Evolutionary conservation across 35 echinoderm and acorn worm species (phyloP), one percentile per base, ranked within the genome.

Genomic region (Chiridota heheva): DNA sequence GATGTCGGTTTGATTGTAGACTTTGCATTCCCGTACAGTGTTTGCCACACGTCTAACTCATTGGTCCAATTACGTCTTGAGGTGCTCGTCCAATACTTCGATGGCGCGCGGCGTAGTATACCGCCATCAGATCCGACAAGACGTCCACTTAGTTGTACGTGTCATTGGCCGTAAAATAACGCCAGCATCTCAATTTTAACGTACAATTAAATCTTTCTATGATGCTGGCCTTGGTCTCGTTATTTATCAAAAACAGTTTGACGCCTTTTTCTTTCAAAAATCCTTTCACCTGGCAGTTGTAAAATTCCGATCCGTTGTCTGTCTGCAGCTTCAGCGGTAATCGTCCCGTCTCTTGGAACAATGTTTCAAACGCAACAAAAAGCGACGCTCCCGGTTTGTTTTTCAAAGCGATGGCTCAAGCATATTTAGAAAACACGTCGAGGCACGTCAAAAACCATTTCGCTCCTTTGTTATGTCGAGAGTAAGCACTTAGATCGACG

Each of bases 351-450:
- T n/a, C n/a, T 43, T 38, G 22, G 5, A 72, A 31, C 45, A 86
- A 44, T 32, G 48, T 5, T 25, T 39, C 18, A 3, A 77, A 77
- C 3, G 71, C 71, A 2, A 18, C 34, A 0, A 45, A 13, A 22
- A 77, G 33, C 4, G 70, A 16, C 4, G 10, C 24, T 5, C 79
- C 78, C 5, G 16, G 65, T 51, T 78, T 87, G 56, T 87, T 46
- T 40, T 87, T 87, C 13, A 87, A 41, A 20, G 62, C 73, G 34
- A 87, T 33, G 4, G 58, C 75, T 75, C 85, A 87, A 24, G 73
- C 73, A 42, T 79, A 87, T 29, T 87, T 87, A 2, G 67, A 73
- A 26, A 85, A 85, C 10, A 85, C 45, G n/a, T 85, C 82, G 16
- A 85, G 70, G 20, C 44, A 70, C 5, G 67, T 84, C 45, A 72